Evolutionary conservation across 2,888 invertebrate species (phyloP).

Genomic region (Drosophila rubida): DNA sequence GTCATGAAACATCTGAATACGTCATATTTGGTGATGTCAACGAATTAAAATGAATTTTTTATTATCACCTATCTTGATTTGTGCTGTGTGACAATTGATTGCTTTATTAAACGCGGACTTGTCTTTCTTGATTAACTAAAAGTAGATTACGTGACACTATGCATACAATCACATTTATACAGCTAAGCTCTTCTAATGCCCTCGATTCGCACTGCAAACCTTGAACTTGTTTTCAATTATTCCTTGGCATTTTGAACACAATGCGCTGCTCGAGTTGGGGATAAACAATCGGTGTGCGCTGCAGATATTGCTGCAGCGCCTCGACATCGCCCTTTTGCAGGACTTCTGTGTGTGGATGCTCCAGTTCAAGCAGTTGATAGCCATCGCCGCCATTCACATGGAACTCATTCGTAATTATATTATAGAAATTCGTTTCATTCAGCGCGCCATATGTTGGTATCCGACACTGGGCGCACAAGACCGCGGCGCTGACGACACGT

Average conservation of each 20-base stretch:
- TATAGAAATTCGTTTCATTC: constrained; percentile 87
- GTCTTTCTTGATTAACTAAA: constrained; percentile 1
- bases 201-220: neutral
- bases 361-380: constrained; percentile 59
- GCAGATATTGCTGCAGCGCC: constrained; percentile 87
- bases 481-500: constrained; percentile 88
- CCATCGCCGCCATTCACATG: constrained; percentile 92
- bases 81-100: neutral
- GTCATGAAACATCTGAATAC: neutral
- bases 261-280: constrained; percentile 89
- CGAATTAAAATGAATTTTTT: neutral
- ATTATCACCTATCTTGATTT: neutral
- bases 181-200: neutral
- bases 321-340: constrained; percentile 86
- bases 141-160: constrained; percentile 6
- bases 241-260: constrained; percentile 23
- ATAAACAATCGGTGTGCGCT: constrained; percentile 87
- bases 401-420: constrained; percentile 89
- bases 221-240: neutral
- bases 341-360: constrained; percentile 36
- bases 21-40: neutral
- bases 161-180: neutral
- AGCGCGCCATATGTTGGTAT: constrained; percentile 87
- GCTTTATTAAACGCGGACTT: neutral
- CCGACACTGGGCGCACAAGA: constrained; percentile 89